These are phyloP conservation scores for Linnaemya vulpina DNA, from an alignment of 2,888 invertebrate species.

Conservation along the genomic window DNA sequence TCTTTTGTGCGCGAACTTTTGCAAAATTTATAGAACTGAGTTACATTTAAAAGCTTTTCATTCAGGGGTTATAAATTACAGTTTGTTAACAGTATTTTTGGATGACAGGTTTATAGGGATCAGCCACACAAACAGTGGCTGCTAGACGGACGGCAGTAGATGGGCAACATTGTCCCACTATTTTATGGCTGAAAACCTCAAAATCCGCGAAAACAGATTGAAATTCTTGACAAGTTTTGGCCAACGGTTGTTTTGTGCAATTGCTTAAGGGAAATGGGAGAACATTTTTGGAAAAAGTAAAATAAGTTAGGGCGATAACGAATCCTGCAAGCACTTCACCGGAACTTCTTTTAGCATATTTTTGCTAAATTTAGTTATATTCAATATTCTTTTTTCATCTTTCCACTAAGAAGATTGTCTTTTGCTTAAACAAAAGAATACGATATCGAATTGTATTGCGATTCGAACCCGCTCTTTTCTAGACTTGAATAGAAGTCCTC, in stretches of 20 bases:
- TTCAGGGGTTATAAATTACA: conserved; percentile 70
- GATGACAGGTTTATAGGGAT: conserved; percentile 72
- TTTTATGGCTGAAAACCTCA: conserved; percentile 64
- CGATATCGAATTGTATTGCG: too few relatives aligned
- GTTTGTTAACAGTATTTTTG: conserved; percentile 71
- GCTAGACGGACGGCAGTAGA: too few relatives aligned
- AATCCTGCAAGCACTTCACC: not conserved
- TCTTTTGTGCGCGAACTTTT: conserved; percentile 28
- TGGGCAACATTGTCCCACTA: conserved; percentile 5
- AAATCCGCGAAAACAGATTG: conserved; percentile 71
- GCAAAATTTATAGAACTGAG: conserved; percentile 63
- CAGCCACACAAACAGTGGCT: not conserved
- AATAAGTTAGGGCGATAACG: not conserved
- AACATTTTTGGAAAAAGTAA: not conserved
- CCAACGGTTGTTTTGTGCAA: conserved; percentile 31
- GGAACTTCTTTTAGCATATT: too few relatives aligned
- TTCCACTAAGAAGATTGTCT: too few relatives aligned
- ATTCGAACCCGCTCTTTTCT: too few relatives aligned
- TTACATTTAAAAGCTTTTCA: conserved; percentile 72
- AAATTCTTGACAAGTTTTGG: conserved; percentile 68
- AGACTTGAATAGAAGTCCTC: too few relatives aligned
- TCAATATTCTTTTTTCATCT: too few relatives aligned
- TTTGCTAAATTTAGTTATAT: too few relatives aligned
- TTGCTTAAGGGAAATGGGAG: conserved; percentile 6
- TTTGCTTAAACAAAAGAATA: too few relatives aligned